Evolutionary conservation across 2,888 invertebrate genomes (phyloP).

Genomic region (Cheilosia impressa): DNA sequence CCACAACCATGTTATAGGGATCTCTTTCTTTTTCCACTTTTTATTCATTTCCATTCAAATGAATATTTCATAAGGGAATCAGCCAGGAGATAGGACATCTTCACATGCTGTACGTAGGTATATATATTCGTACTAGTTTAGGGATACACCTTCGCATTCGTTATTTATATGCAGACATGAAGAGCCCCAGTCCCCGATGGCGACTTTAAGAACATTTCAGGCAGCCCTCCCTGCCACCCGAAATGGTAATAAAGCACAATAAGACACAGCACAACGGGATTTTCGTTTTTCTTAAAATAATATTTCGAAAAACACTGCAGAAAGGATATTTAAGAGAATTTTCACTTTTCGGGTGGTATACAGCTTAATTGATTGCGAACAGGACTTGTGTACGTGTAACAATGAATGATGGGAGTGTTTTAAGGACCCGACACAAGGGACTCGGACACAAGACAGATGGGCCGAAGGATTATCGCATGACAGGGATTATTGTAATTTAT

Average conservation of each 20-base stretch:
- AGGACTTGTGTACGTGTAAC: conserved; percentile 17
- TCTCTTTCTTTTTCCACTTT: conserved; percentile 1
- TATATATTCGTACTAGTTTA: neutral
- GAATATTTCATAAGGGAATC: conserved; percentile 71
- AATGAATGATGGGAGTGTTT: conserved; percentile 50
- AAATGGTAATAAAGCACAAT: neutral
- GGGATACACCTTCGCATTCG: conserved; percentile 24
- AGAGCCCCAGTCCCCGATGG: neutral
- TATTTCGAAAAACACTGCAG: neutral
- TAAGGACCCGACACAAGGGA: conserved; percentile 33
- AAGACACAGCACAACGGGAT: neutral
- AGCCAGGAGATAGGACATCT: conserved; percentile 28
- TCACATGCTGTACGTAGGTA: conserved; percentile 30
- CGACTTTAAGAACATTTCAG: neutral
- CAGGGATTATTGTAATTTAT: conserved; percentile 69
- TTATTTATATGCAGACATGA: conserved; percentile 44
- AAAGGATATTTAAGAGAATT: conserved; percentile 11
- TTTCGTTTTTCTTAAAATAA: conserved; percentile 4
- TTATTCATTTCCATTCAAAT: conserved; percentile 60
- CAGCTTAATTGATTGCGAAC: conserved; percentile 51
- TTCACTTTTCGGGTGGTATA: conserved; percentile 22
- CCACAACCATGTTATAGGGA: conserved; percentile 6
- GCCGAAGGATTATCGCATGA: conserved; percentile 48
- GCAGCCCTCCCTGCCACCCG: neutral
- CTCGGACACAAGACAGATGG: conserved; percentile 67